Percentiles rank a stretch among this genome's conserved stretches.
Conservation (phyloP, 2,113 vertebrate species). For the Oncorhynchus masou region DNA sequence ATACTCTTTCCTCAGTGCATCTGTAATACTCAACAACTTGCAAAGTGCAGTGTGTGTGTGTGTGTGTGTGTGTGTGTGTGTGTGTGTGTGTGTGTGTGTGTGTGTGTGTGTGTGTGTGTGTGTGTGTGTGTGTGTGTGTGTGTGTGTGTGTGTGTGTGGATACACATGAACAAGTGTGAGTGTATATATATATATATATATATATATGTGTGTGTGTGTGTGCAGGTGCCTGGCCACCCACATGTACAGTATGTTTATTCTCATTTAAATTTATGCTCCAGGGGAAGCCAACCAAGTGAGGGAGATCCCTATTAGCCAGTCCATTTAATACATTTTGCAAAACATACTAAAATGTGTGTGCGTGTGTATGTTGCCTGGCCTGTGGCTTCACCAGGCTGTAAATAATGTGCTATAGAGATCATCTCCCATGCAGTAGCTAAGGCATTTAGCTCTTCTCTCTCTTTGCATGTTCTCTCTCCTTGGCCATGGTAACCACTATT, state of each 20-base stretch:
- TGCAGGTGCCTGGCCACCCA: neutral
- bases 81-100: too few relatives aligned
- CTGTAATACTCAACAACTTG: too few relatives aligned
- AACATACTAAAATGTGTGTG: constrained; percentile 1
- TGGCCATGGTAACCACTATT: neutral
- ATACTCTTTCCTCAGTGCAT: too few relatives aligned
- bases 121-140: too few relatives aligned
- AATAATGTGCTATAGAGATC: neutral
- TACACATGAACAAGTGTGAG: too few relatives aligned
- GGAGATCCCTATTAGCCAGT: constrained; percentile 8
- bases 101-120: too few relatives aligned
- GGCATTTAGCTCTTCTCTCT: constrained; percentile 14
- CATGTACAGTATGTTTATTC: neutral
- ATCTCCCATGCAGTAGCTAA: constrained; percentile 11
- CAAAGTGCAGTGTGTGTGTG: too few relatives aligned
- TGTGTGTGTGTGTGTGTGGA: too few relatives aligned
- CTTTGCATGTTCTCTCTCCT: neutral
- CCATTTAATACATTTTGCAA: constrained; percentile 35
- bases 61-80: too few relatives aligned
- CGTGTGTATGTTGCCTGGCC: neutral
- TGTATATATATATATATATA: too few relatives aligned
- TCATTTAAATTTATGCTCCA: neutral
- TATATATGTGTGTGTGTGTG: too few relatives aligned
- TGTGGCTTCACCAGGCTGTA: neutral
- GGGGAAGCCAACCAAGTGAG: neutral